A percentile compares a stretch with the other conserved stretches of the same genome.
phyloP scores from a whole-genome alignment of 2,888 invertebrate species.

The Limulus polyphemus region DNA sequence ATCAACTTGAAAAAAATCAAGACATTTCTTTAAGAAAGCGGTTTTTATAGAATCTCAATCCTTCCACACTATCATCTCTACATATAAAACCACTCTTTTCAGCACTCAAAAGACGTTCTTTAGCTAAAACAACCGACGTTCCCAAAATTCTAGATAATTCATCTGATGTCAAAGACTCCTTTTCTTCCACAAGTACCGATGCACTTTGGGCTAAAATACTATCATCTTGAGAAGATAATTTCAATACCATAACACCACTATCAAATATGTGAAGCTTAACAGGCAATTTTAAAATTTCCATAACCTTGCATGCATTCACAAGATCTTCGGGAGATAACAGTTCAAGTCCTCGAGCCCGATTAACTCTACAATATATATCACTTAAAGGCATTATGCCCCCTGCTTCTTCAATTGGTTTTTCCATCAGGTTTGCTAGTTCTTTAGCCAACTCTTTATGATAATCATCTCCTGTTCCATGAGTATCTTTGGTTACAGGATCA shows the following conservation, averaged over 20 bases:
- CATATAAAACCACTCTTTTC: slow-evolving; percentile 78
- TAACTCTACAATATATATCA: slow-evolving; percentile 93
- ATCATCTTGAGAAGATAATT: slow-evolving; percentile 50
- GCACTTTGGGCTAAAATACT: slow-evolving; percentile 15
- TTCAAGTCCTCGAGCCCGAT: slow-evolving; percentile 89
- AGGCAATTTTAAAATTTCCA: slow-evolving; percentile 41
- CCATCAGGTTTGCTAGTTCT: slow-evolving; percentile 69
- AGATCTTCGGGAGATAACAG: slow-evolving; percentile 94
- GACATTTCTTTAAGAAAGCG: slow-evolving; percentile 43
- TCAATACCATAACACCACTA: slow-evolving; percentile 90
- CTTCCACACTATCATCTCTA: slow-evolving; percentile 90
- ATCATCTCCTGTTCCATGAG: slow-evolving; percentile 68
- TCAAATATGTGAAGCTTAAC: slow-evolving; percentile 71
- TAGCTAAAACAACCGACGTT: slow-evolving; percentile 76
- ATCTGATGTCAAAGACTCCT: slow-evolving; percentile 64
- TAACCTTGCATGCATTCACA: slow-evolving; percentile 69
- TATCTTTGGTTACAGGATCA: slow-evolving; percentile 90
- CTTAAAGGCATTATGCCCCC: slow-evolving; percentile 95
- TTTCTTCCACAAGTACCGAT: slow-evolving; percentile 34
- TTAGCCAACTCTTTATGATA: slow-evolving; percentile 73
- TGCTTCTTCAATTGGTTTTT: slow-evolving; percentile 66
- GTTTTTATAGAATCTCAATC: slow-evolving; percentile 87
- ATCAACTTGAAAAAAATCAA: no score
- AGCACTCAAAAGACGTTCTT: slow-evolving; percentile 69
- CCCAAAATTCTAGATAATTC: slow-evolving; percentile 70